Evolutionary conservation across 2,888 invertebrate species (phyloP).

Genomic region (Ornithoptera alexandrae): DNA sequence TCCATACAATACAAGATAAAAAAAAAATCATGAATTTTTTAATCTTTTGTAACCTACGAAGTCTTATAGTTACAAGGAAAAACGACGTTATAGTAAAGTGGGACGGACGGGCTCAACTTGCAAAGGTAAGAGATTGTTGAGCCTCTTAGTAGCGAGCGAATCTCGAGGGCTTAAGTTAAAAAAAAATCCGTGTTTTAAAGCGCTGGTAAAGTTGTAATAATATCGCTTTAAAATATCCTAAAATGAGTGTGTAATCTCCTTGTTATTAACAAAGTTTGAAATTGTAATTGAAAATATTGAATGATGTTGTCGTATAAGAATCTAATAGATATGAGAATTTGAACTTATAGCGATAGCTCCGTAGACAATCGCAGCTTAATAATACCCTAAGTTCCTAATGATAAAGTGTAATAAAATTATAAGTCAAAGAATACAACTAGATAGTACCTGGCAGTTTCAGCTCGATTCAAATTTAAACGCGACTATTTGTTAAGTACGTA

Average conservation of each 20-base stretch:
- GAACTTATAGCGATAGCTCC: neutral
- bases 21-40: neutral
- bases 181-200: neutral
- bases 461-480: slow-evolving; percentile 17
- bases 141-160: slow-evolving; percentile 23
- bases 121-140: slow-evolving; percentile 24
- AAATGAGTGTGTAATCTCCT: neutral
- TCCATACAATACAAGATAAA: neutral
- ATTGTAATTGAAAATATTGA: no score
- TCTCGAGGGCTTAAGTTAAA: slow-evolving; percentile 20
- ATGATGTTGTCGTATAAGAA: neutral
- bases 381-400: no score
- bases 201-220: neutral
- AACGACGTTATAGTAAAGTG: slow-evolving; percentile 12
- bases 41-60: neutral
- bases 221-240: neutral
- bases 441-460: neutral
- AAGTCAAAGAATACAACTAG: neutral
- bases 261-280: no score
- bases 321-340: neutral
- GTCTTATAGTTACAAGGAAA: slow-evolving; percentile 10
- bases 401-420: no score
- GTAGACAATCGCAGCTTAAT: neutral
- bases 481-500: slow-evolving; percentile 16
- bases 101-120: slow-evolving; percentile 11